Conservation (phyloP, 2,797 vertebrate genomes). For the Scolopax rusticola region DNA sequence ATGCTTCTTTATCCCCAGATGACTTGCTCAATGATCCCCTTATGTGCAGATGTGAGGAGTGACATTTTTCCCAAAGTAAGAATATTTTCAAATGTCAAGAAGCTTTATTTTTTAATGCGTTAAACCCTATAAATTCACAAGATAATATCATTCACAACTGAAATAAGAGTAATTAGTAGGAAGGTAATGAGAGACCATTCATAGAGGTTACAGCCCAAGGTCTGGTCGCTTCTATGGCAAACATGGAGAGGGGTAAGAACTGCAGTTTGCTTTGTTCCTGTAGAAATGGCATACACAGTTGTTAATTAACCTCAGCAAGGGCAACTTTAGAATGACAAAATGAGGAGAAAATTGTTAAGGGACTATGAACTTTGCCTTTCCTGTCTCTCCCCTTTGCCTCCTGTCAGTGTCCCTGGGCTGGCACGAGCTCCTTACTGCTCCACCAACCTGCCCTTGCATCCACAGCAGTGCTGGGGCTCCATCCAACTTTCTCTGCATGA, state of each 20-base stretch:
- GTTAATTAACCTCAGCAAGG: constrained; percentile 34
- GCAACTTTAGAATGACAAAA: background rate
- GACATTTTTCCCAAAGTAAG: constrained; percentile 27
- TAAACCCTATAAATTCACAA: constrained; percentile 1
- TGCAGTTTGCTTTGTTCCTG: background rate
- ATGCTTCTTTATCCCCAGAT: background rate
- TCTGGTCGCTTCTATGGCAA: background rate
- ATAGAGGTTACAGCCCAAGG: constrained; percentile 16
- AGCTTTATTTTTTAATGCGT: constrained; percentile 37
- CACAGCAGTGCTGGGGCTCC: background rate
- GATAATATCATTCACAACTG: constrained; percentile 13
- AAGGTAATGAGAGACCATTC: constrained; percentile 35
- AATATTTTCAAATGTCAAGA: constrained; percentile 45
- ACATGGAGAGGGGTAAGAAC: background rate
- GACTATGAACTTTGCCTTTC: background rate
- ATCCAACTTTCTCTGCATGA: background rate
- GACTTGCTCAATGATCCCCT: background rate
- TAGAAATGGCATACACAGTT: background rate
- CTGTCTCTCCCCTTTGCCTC: background rate
- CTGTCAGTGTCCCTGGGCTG: background rate
- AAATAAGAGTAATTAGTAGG: constrained; percentile 44
- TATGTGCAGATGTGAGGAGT: background rate
- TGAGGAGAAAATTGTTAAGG: background rate
- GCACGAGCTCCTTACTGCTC: background rate
- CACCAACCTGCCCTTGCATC: too few relatives aligned